A percentile compares a stretch with the other conserved stretches of the same genome.
Evolutionary conservation across 2,888 invertebrate species (phyloP).

Genomic region (Diaphora mendica): DNA sequence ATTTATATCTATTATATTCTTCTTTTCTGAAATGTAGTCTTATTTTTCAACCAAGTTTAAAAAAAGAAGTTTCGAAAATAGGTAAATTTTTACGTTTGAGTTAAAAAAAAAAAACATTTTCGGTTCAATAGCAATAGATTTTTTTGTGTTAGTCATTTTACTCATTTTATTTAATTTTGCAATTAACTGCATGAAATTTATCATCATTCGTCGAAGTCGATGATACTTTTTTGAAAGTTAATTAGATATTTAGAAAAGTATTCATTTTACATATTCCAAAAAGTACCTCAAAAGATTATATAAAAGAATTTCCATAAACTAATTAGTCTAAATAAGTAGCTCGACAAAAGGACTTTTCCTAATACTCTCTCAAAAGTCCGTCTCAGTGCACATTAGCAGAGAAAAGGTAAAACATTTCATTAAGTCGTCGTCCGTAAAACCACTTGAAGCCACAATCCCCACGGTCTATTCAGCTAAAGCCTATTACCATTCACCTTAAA

Average conservation of each 20-base stretch:
- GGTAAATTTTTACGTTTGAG: neutral
- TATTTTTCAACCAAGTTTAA: constrained; percentile 17
- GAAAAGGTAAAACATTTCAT: constrained; percentile 58
- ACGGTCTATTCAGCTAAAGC: constrained; percentile 61
- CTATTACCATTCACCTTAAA: constrained; percentile 66
- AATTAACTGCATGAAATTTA: neutral
- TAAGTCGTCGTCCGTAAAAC: constrained; percentile 65
- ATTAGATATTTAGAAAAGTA: neutral
- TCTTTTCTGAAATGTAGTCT: constrained; percentile 19
- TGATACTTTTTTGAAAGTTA: neutral
- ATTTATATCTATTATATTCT: constrained; percentile 16
- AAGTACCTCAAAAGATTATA: neutral
- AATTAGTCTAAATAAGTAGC: neutral
- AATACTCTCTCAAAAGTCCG: constrained; percentile 26
- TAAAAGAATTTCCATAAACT: neutral
- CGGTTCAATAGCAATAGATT: too few relatives aligned
- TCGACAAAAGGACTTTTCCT: neutral
- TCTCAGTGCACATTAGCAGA: constrained; percentile 38
- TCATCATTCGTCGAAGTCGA: neutral
- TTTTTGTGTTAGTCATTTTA: too few relatives aligned
- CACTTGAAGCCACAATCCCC: constrained; percentile 61
- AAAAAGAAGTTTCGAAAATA: neutral
- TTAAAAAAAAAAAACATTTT: too few relatives aligned
- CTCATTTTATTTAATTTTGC: too few relatives aligned
- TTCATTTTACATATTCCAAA: neutral